phyloP scores from a whole-genome alignment of 2,113 vertebrate species.

The Hemichromis elongatus region DNA sequence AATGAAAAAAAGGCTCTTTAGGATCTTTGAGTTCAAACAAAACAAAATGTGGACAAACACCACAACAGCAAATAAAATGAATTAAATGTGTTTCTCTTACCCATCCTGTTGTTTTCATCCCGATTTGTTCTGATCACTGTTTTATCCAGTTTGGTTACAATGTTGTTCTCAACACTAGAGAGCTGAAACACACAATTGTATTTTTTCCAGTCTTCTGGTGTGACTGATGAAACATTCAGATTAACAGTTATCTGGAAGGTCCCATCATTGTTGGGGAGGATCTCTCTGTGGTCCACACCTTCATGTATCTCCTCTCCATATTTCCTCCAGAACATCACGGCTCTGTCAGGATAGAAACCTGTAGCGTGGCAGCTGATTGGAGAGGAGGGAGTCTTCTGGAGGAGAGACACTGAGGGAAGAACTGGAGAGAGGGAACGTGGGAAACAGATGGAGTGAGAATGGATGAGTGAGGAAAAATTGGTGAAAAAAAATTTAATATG shows the following conservation, averaged over 20 bases:
- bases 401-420: fast-evolving
- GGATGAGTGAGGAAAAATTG: too few relatives aligned
- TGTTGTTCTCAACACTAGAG: neutral
- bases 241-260: neutral
- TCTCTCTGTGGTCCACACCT: neutral
- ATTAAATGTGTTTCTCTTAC: neutral
- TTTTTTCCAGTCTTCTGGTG: neutral
- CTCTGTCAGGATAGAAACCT: neutral
- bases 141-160: neutral
- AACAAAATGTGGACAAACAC: neutral
- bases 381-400: neutral
- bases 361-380: neutral
- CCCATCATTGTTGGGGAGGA: neutral
- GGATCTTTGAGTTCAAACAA: neutral
- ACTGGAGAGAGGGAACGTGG: neutral
- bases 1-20: neutral
- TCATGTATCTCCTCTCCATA: neutral
- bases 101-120: neutral
- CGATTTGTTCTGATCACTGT: neutral
- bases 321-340: neutral
- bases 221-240: neutral
- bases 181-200: neutral
- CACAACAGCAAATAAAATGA: neutral
- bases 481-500: too few relatives aligned
- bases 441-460: too few relatives aligned